Base-by-base conservation (phyloP, 1,140 invertebrate genomes). In the Drosophila lacteicornis region DNA sequence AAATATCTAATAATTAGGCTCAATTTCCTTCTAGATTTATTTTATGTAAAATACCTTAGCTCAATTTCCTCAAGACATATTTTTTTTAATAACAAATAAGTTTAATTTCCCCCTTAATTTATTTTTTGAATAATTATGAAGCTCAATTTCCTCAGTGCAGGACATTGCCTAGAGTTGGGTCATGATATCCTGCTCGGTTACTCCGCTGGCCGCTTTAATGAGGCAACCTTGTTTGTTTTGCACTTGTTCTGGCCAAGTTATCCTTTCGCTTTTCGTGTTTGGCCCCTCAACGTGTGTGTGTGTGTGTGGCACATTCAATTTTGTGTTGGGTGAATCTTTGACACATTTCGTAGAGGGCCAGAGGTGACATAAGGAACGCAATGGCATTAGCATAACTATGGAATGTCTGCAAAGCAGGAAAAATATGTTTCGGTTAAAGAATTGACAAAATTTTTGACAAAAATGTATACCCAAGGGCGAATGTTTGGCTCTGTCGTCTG, bases 331-430 rank as follows among this genome's bases (percentile, higher is more conserved):
- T 36, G 27, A 40, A 22, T 51, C 56, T 60, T 45, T 51, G 70
- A 74, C 68, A 74, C 70, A 74, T 73, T 74, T 74, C 38, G n/a
- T 17, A 27, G 22, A 50, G 51, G 17, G 45, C 19, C n/a, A 49
- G 42, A 69, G 67, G 63, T 56, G 63, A 55, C 46, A 55, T 22
- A 36, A 36, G 25, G 43, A 33, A 30, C 42, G 40, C 15, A 42
- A 30, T 46, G 25, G 49, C 66, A 79, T 79, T 79, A 79, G 76
- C 76, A 79, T 79, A 79, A 79, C 76, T 79, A 65, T 79, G 56
- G 43, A 47, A 55, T 77, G 65, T 76, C 59, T 47, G 74, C 46
- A 15, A 38, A 40, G 30, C 30, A 30, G 71, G 61, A 46, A 56
- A 66, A 56, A 67, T 42, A 67, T 66, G 67, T 70, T 68, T 70